phyloP scores from a whole-genome alignment of 2,113 vertebrate genomes.

The Spea bombifrons region DNA sequence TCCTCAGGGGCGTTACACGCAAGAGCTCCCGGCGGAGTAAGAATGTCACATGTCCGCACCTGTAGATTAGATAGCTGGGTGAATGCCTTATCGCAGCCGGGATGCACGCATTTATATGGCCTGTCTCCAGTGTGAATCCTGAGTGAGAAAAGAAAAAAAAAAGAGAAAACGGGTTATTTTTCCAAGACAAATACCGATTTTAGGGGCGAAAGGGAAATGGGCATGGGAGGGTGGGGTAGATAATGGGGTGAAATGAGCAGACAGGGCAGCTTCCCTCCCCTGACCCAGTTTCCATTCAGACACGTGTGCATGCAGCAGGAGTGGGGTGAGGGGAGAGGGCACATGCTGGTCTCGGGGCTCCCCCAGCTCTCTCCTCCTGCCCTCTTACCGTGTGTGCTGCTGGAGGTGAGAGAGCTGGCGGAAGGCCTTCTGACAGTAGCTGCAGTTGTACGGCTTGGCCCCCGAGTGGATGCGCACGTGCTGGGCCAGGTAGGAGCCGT shows the following conservation, averaged over 20 bases:
- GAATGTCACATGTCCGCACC: slow-evolving; percentile 61
- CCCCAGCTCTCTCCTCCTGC: slow-evolving; percentile 51
- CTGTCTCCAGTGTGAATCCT: slow-evolving; percentile 97
- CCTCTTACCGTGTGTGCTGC: slow-evolving; percentile 97
- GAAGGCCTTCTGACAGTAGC: slow-evolving; percentile 87
- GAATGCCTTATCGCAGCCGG: slow-evolving; percentile 96
- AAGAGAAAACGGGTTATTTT: not conserved
- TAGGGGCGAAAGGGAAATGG: not conserved
- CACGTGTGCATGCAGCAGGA: slow-evolving; percentile 42
- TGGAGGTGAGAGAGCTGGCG: slow-evolving; percentile 96
- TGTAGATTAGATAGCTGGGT: slow-evolving; percentile 97
- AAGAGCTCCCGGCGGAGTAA: no score
- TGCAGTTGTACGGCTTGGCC: slow-evolving; percentile 88
- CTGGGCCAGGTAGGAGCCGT: slow-evolving; percentile 90
- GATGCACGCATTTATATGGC: slow-evolving; percentile 90
- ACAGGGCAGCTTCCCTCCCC: slow-evolving; percentile 35
- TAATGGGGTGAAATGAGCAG: slow-evolving; percentile 44
- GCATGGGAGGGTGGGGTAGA: slow-evolving; percentile 8
- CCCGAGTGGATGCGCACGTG: slow-evolving; percentile 91
- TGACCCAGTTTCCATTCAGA: slow-evolving; percentile 45
- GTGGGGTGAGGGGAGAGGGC: not conserved
- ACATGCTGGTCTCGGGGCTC: slow-evolving; percentile 46
- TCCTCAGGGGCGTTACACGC: no score
- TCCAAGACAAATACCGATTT: not conserved
- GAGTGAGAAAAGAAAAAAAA: slow-evolving; percentile 47